phyloP scores from a whole-genome alignment of 2,113 vertebrate genomes.

The Tachycineta bicolor region DNA sequence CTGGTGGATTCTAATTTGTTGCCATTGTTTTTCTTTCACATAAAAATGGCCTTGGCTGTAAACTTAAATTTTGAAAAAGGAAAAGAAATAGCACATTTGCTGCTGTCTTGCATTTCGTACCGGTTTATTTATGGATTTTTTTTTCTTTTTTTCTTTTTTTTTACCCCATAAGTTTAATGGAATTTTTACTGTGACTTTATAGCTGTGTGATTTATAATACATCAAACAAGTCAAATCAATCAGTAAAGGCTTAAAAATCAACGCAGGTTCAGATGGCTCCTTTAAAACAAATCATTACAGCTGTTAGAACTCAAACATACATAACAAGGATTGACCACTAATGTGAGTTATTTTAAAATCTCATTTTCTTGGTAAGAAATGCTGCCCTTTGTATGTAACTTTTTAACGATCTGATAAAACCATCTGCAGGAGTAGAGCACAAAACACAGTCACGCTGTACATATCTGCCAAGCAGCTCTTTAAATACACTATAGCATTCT shows the following conservation, averaged over 20 bases:
- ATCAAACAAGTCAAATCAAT: conserved; percentile 71
- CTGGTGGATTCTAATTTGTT: neutral
- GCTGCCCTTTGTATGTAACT: conserved; percentile 7
- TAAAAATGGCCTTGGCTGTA: conserved; percentile 21
- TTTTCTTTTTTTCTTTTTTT: neutral
- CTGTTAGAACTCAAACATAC: conserved; percentile 31
- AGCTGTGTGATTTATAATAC: conserved; percentile 71
- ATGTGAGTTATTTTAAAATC: conserved; percentile 50
- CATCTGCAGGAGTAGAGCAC: neutral
- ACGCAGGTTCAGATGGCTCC: conserved; percentile 45
- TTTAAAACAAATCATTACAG: conserved; percentile 67
- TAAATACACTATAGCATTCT: neutral
- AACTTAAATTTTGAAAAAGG: conserved; percentile 25
- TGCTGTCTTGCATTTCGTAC: neutral
- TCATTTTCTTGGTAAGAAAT: conserved; percentile 48
- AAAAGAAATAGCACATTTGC: conserved; percentile 53
- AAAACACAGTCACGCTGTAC: neutral
- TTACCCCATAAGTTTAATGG: conserved; percentile 64
- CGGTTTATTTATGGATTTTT: conserved; percentile 62
- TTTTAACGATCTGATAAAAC: conserved; percentile 4
- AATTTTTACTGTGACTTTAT: conserved; percentile 71
- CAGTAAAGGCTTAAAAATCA: conserved; percentile 66
- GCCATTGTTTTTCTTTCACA: conserved; percentile 13
- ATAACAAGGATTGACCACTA: conserved; percentile 45
- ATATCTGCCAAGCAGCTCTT: neutral